Percentiles rank a stretch among this genome's conserved stretches.
These are phyloP conservation scores for Scolanthus callimorphus DNA, from an alignment of 92 coral and sea anemone genomes.

Conservation along the genomic window DNA sequence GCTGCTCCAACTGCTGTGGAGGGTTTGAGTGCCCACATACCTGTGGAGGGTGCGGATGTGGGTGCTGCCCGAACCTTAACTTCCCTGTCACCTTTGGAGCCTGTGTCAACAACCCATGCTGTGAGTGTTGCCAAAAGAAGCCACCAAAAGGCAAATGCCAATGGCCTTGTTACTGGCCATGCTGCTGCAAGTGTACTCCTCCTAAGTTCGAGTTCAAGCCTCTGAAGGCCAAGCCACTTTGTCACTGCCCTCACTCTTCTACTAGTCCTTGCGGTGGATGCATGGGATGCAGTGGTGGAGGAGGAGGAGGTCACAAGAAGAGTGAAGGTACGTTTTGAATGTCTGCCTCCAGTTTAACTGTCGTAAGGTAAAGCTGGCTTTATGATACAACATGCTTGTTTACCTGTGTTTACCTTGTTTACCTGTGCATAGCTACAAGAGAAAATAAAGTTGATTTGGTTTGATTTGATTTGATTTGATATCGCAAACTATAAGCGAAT, in stretches of 20 bases:
- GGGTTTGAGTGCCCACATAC: constrained; percentile 76
- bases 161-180: constrained; percentile 96
- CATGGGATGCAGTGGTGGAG: constrained; percentile 51
- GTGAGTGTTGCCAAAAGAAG: constrained; percentile 81
- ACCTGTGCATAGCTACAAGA: too few species aligned
- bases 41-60: constrained; percentile 62
- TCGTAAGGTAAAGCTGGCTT: too few species aligned
- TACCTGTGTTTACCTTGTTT: too few species aligned
- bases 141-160: constrained; percentile 82
- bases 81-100: constrained; percentile 88
- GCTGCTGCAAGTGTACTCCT: constrained; percentile 81
- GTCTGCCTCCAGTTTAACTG: too few species aligned
- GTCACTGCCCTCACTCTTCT: constrained; percentile 68
- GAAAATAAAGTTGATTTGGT: too few species aligned
- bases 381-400: too few species aligned
- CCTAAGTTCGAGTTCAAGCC: constrained; percentile 80
- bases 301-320: constrained; percentile 44
- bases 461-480: too few species aligned
- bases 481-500: too few species aligned
- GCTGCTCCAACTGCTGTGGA: constrained; percentile 88
- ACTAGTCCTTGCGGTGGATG: constrained; percentile 32
- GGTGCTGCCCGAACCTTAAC: constrained; percentile 73
- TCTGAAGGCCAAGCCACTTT: constrained; percentile 82
- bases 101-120: constrained; percentile 82
- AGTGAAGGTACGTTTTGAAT: too few species aligned